Base-by-base conservation (phyloP, 2,888 invertebrate species). In the Heliconius ismenius region DNA sequence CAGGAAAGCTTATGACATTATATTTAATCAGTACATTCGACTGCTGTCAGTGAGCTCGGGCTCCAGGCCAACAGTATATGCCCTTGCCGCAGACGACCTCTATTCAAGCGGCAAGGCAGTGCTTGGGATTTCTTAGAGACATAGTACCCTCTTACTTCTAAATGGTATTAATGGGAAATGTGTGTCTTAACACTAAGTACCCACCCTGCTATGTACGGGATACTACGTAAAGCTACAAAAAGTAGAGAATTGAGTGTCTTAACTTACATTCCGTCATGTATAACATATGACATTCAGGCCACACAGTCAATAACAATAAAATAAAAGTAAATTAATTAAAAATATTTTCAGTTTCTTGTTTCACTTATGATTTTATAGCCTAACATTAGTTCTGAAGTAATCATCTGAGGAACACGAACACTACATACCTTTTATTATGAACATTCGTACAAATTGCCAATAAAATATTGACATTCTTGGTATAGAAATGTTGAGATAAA, bases 361-460 rank as follows among this genome's bases (percentile, higher is more conserved):
- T 39, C 62, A 62, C 10, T 63, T 39, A 62, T 43, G 18, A 70
- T 58, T 58, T 32, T 36, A 70, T 58, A 26, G 49, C 18, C 43
- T 69, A 49, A 69, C 43, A 69, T 69, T 69, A 32, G 15, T 26
- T 58, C 24, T 60, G 26, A 36, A 43, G 73, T 43, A 63, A 73
- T 73, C 24, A 63, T 43, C 39, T 43, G 3, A 43, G 62, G 0
- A 26, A 73, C 73, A 75, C 43, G 60, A 60, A 28, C 72, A 49
- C n/a, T 54, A 65, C 76, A 68, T 78, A 68, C 70, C 74, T 13
- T 54, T 67, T 58, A 54, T 54, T n/a, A 75, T 65, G 73, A 77
- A 77, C 70, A 78, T 75, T n/a, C 15, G 77, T 15, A 62, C 80
- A 81, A 79, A 80, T 81, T 76, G 80, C 49, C 77, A 79, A 39